Percentiles rank a stretch among this genome's conserved stretches.
Conservation (phyloP, 1,140 invertebrate species). For the Maconellicoccus hirsutus region DNA sequence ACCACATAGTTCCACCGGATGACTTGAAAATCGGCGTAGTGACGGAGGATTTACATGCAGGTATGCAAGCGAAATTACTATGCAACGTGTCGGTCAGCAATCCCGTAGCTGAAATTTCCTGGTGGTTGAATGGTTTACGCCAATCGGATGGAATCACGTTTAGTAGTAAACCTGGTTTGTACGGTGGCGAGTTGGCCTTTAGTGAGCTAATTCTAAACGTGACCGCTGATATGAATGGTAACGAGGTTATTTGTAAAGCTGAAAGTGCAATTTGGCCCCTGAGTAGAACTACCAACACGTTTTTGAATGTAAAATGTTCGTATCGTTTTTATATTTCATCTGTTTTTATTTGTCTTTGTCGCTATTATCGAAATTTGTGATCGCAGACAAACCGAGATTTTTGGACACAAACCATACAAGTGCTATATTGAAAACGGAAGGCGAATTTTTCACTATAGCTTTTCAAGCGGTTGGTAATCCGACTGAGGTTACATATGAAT, state of each 20-base stretch:
- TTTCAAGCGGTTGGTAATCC: conserved; percentile 79
- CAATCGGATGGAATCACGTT: conserved; percentile 50
- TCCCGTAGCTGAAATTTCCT: conserved; percentile 78
- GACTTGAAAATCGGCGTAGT: conserved; percentile 67
- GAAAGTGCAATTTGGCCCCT: conserved; percentile 69
- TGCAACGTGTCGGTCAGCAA: conserved; percentile 89
- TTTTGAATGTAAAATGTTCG: conserved; percentile 83
- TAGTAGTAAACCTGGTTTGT: conserved; percentile 58
- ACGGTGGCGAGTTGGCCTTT: conserved; percentile 70
- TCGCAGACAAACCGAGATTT: conserved; percentile 62
- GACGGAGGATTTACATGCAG: conserved; percentile 63
- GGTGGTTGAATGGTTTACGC: conserved; percentile 74
- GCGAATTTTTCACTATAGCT: conserved; percentile 65
- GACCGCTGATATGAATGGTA: conserved; percentile 72
- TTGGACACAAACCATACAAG: conserved; percentile 36
- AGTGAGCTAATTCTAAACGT: conserved; percentile 70
- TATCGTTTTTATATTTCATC: conserved; percentile 31
- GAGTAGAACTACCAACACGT: conserved; percentile 73
- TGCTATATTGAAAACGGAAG: conserved; percentile 58
- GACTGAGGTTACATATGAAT: conserved; percentile 61
- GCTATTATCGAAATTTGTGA: not conserved
- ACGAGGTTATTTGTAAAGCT: conserved; percentile 86
- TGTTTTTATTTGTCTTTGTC: not conserved
- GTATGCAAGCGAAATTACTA: conserved; percentile 60
- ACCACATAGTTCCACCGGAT: conserved; percentile 67